These are phyloP conservation scores for Oostethus manadensis DNA, from an alignment of 2,113 vertebrate genomes.

Conservation along the genomic window DNA sequence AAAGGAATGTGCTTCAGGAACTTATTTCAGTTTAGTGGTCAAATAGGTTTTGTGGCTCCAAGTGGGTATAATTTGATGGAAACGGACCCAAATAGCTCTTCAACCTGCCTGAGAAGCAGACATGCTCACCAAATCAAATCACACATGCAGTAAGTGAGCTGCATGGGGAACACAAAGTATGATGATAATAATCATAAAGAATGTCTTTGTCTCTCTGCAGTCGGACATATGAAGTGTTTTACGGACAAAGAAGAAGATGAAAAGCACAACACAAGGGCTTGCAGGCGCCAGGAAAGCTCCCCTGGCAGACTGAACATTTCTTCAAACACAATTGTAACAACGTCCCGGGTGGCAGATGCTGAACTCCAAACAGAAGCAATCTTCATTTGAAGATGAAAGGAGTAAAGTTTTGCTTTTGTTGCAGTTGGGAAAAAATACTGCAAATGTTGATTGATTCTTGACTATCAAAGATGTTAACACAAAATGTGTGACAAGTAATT, in stretches of 20 bases:
- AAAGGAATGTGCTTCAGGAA: no score
- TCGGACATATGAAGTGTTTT: conserved; percentile 35
- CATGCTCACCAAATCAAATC: no score
- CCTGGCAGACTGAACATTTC: conserved; percentile 29
- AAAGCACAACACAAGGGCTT: conserved; percentile 24
- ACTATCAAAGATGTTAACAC: no score
- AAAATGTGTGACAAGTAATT: no score
- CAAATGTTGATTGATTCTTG: conserved; percentile 9
- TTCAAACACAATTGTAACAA: conserved; percentile 37
- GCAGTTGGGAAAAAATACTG: conserved; percentile 21
- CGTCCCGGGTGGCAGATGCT: conserved; percentile 57
- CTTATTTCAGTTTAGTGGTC: no score
- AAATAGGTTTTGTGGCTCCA: no score
- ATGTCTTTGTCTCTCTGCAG: conserved; percentile 24
- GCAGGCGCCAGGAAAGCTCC: conserved; percentile 28
- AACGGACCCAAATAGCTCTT: no score
- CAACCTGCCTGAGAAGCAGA: no score
- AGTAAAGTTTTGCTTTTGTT: conserved; percentile 3
- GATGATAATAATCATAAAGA: not conserved
- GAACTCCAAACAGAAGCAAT: conserved; percentile 46
- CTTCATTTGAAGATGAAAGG: conserved; percentile 50
- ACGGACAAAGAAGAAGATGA: conserved; percentile 21
- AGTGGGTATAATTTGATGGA: no score
- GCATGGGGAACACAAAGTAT: not conserved
- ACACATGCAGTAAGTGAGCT: conserved; percentile 4